Evolutionary conservation across 2,888 invertebrate genomes (phyloP).

Genomic region (Calliphora vomitoria): DNA sequence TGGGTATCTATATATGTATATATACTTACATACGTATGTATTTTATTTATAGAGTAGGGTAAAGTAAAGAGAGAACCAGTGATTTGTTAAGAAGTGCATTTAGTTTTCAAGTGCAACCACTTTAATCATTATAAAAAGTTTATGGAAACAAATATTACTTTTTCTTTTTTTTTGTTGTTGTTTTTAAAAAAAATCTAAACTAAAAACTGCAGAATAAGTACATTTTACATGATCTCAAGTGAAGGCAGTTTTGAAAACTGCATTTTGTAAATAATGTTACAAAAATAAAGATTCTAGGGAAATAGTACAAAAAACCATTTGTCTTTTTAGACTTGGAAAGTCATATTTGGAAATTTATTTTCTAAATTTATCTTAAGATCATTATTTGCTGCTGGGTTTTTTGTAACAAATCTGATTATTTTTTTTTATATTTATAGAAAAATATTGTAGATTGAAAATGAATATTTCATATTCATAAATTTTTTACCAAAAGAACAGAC

Average conservation of each 20-base stretch:
- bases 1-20: background rate
- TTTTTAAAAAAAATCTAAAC: background rate
- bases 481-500: no score
- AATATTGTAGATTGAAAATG: no score
- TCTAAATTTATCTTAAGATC: background rate
- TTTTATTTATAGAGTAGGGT: background rate
- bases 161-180: no score
- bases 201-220: slow-evolving; percentile 35
- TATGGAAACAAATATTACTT: slow-evolving; percentile 39
- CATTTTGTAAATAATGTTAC: no score
- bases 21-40: no score
- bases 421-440: no score
- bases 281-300: no score
- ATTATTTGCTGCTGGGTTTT: background rate
- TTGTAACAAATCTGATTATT: background rate
- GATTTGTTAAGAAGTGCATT: slow-evolving; percentile 66
- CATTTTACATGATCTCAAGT: background rate
- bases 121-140: slow-evolving; percentile 65
- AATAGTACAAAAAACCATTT: no score
- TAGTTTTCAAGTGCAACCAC: slow-evolving; percentile 74
- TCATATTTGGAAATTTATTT: no score
- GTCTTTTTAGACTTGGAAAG: no score
- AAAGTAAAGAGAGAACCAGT: slow-evolving; percentile 53
- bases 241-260: background rate
- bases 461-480: no score